Conservation (phyloP, 2,113 vertebrate genomes). For the Heptranchias perlo region DNA sequence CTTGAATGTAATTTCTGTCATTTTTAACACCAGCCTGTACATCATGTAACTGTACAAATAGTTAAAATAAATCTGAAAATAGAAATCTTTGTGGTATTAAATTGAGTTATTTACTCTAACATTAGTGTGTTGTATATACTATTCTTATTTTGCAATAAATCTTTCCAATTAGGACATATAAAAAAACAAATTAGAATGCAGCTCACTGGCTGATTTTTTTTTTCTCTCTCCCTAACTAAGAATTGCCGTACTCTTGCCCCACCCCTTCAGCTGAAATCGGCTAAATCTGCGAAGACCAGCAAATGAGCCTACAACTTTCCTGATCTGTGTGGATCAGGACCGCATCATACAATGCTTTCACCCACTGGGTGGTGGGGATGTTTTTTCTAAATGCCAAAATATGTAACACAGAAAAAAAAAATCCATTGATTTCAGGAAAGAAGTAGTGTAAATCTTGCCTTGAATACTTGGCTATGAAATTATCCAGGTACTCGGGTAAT, state of each 20-base stretch:
- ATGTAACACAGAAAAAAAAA: neutral
- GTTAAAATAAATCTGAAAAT: constrained; percentile 60
- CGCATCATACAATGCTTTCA: neutral
- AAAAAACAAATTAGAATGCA: neutral
- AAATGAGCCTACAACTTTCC: neutral
- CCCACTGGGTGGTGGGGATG: neutral
- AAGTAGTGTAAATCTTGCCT: neutral
- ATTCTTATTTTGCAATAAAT: neutral
- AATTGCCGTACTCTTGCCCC: neutral
- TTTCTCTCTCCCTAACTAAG: neutral
- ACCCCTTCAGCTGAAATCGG: neutral
- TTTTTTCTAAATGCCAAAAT: neutral
- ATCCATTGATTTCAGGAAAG: neutral
- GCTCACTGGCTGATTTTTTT: neutral
- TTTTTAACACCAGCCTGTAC: constrained; percentile 50
- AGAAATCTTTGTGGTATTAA: constrained; percentile 45
- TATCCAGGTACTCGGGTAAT: neutral
- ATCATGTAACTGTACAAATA: constrained; percentile 55
- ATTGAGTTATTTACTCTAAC: neutral
- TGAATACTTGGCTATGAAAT: neutral
- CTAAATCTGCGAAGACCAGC: neutral
- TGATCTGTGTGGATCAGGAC: neutral
- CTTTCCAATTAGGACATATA: neutral
- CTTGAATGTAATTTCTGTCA: constrained; percentile 43
- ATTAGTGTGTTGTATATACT: neutral